phyloP scores from a whole-genome alignment of 2,113 vertebrate species.

The Oncorhynchus gorbuscha region DNA sequence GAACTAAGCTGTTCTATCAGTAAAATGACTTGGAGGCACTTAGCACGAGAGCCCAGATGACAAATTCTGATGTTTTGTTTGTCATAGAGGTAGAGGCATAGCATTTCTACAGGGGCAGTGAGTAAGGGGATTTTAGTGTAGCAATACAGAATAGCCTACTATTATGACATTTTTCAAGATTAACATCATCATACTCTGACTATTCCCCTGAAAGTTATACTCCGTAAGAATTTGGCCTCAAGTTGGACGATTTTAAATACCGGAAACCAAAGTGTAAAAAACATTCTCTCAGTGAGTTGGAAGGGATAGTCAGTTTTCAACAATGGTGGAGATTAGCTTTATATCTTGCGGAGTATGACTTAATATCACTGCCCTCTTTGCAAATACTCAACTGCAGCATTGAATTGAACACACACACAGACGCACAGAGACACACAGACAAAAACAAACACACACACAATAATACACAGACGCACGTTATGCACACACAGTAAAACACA shows the following conservation, averaged over 20 bases:
- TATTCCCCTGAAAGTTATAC: slow-evolving; percentile 71
- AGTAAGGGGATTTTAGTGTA: slow-evolving; percentile 59
- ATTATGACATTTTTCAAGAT: slow-evolving; percentile 18
- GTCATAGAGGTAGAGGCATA: slow-evolving; percentile 50
- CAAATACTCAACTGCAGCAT: slow-evolving; percentile 58
- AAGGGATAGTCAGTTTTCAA: neutral
- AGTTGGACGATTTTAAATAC: slow-evolving; percentile 1
- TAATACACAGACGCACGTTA: slow-evolving; percentile 48
- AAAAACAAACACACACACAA: slow-evolving; percentile 45
- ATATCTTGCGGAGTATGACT: slow-evolving; percentile 68
- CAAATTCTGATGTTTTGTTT: slow-evolving; percentile 42
- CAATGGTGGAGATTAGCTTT: neutral
- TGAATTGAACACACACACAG: slow-evolving; percentile 69
- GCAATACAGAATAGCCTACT: slow-evolving; percentile 1
- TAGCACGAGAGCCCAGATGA: slow-evolving; percentile 56
- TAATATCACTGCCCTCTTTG: slow-evolving; percentile 63
- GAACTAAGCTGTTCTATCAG: slow-evolving; percentile 63
- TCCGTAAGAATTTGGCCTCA: slow-evolving; percentile 56
- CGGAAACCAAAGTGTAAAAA: neutral
- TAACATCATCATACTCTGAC: slow-evolving; percentile 46
- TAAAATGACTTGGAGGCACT: slow-evolving; percentile 49
- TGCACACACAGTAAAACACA: slow-evolving; percentile 55
- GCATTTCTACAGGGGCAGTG: slow-evolving; percentile 47
- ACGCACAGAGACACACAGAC: slow-evolving; percentile 31
- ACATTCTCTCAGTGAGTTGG: neutral